Base-by-base conservation (phyloP, 2,113 vertebrate genomes). In the Limnothrissa miodon region DNA sequence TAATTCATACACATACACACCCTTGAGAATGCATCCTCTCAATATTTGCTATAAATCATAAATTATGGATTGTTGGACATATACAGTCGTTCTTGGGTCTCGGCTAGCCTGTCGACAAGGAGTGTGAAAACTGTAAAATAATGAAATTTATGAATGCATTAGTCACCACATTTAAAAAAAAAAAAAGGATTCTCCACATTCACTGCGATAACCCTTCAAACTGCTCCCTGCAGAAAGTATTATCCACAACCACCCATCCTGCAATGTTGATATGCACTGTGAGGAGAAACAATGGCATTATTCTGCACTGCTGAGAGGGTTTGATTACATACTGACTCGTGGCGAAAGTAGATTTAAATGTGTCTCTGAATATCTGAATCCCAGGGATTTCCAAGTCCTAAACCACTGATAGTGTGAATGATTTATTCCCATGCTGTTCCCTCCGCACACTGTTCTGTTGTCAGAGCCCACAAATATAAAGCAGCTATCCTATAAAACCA, bases 401-500 rank as follows among this genome's bases (percentile, higher is more conserved):
- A n/a, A 80, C 78, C 79, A 78, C 44, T 48, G 59, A 80, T 84
- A 84, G 78, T 59, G 42, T 33, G 23, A 39, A 85, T 88, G 80
- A 82, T 84, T 86, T 84, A 87, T 88, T 85, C 59, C 86, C 85
- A 56, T 81, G 46, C 1, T 80, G 42, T 78, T 33, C 81, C 82
- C 78, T 85, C 39, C 53, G 19, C 39, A 59, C 39, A 80, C 36
- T 53, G 81, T 82, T 84, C 39, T 45, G 45, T 81, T 79, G 79
- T 33, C 45, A 53, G 51, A 29, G 46, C 45, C 82, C 25, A 62
- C 85, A 84, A 80, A 79, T 85, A 78, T 82, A 48, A 78, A 85
- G 74, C 51, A 39, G 45, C 70, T 62, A 66, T 66, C 21, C 44
- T 85, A 81, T 83, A 36, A 46, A 62, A 79, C 59, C 53, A 79